Percentiles rank a stretch among this genome's conserved stretches.
Conservation (phyloP, 2,888 invertebrate species). For the Morpho helenor region DNA sequence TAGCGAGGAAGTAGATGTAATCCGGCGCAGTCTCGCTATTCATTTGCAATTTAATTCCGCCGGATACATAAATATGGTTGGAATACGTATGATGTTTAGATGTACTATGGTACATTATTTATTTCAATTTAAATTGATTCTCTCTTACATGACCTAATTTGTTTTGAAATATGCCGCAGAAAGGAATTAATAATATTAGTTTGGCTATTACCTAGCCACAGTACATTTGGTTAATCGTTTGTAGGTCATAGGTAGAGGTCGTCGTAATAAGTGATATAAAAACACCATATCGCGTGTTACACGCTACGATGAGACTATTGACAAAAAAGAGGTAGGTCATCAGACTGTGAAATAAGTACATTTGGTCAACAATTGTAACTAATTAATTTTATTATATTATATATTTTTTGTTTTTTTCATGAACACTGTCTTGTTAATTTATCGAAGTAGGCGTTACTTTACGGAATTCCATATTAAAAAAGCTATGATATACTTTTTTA, state of each 20-base stretch:
- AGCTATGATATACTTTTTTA: too few species aligned
- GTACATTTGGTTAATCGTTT: slow-evolving; percentile 5
- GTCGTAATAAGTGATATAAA: slow-evolving; percentile 7
- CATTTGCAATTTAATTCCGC: slow-evolving; percentile 25
- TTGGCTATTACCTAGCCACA: neutral
- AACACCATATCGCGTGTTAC: slow-evolving; percentile 40
- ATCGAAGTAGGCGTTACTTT: too few species aligned
- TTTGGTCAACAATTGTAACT: neutral
- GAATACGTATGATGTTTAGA: slow-evolving; percentile 17
- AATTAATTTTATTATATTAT: neutral
- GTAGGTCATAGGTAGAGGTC: slow-evolving; percentile 10
- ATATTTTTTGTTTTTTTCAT: too few species aligned
- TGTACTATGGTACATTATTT: slow-evolving; percentile 4
- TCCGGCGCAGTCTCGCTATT: slow-evolving; percentile 11
- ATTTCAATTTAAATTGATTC: neutral
- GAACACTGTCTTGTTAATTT: too few species aligned
- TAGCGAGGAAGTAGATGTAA: slow-evolving; percentile 2
- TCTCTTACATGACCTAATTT: too few species aligned
- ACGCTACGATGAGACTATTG: slow-evolving; percentile 49
- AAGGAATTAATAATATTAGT: neutral
- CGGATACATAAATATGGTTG: slow-evolving; percentile 26
- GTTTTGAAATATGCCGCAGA: too few species aligned
- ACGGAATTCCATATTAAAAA: too few species aligned
- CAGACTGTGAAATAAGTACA: slow-evolving; percentile 11
- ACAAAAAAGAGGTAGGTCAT: slow-evolving; percentile 33